Percentiles rank a stretch among this genome's conserved stretches.
phyloP scores from a whole-genome alignment of 2,888 invertebrate species.

The Platycheirus rosarum region DNA sequence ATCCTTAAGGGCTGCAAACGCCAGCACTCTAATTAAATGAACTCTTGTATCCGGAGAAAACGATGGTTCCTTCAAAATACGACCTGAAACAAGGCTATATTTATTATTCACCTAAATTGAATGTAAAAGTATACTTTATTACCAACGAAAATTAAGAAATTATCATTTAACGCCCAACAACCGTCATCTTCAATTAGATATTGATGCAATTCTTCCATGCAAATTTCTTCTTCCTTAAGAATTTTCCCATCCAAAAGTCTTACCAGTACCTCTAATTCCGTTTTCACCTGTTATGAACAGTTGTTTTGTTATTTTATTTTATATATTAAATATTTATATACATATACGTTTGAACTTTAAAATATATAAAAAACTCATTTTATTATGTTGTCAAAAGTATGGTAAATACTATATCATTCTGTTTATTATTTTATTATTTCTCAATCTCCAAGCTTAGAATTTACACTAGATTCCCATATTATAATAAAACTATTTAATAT shows the following conservation, averaged over 20 bases:
- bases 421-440: no score
- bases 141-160: conserved; percentile 91
- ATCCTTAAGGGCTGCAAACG: conserved; percentile 91
- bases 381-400: no score
- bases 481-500: no score
- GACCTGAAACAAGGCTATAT: conserved; percentile 78
- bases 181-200: conserved; percentile 95
- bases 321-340: no score
- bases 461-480: no score
- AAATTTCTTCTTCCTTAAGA: conserved; percentile 88
- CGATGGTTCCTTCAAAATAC: conserved; percentile 86
- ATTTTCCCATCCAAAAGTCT: conserved; percentile 88
- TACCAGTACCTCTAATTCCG: conserved; percentile 89
- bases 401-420: no score
- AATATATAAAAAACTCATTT: no score
- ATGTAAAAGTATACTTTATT: conserved; percentile 25
- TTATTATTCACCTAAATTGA: no score
- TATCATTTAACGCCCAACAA: conserved; percentile 95
- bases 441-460: no score
- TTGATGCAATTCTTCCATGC: conserved; percentile 92
- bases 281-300: conserved; percentile 84
- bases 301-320: no score
- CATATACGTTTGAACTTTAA: no score
- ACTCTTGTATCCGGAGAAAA: conserved; percentile 86
- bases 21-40: conserved; percentile 88